Conservation (phyloP, 2,113 vertebrate species). For the Larimichthys polyactis region DNA sequence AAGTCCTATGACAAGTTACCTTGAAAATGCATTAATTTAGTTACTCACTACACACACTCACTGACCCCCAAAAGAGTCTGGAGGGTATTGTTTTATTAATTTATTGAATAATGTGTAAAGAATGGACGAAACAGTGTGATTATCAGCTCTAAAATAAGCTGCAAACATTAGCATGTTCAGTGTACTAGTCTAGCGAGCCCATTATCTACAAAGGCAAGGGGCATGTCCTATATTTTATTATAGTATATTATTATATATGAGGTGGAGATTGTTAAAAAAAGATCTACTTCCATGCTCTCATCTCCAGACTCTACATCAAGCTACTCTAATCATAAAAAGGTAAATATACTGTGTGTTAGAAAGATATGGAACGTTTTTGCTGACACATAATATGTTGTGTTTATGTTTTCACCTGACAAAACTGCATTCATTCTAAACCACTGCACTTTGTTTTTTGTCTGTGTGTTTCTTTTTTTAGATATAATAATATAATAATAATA, state of each 20-base stretch:
- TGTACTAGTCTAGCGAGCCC: background rate
- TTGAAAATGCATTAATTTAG: too few species aligned
- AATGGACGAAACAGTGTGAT: background rate
- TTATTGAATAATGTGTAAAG: background rate
- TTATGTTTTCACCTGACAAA: too few species aligned
- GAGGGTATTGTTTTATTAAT: background rate
- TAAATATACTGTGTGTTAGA: too few species aligned
- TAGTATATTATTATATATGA: background rate
- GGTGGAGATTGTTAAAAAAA: background rate
- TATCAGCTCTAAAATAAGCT: background rate
- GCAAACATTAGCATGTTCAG: too few species aligned
- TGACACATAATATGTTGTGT: too few species aligned
- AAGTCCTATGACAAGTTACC: background rate
- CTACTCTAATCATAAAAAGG: too few species aligned
- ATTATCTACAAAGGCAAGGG: background rate
- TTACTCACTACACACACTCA: background rate
- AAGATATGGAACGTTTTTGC: too few species aligned
- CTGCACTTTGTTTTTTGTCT: too few species aligned
- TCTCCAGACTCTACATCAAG: background rate
- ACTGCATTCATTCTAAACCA: too few species aligned
- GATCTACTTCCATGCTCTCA: background rate
- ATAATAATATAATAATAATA: too few species aligned
- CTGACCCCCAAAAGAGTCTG: background rate
- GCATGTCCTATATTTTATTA: too few species aligned
- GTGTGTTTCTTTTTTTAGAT: too few species aligned